These are phyloP conservation scores for Oncopodura yosiiana DNA, from an alignment of 1,140 invertebrate species.

Conservation along the genomic window DNA sequence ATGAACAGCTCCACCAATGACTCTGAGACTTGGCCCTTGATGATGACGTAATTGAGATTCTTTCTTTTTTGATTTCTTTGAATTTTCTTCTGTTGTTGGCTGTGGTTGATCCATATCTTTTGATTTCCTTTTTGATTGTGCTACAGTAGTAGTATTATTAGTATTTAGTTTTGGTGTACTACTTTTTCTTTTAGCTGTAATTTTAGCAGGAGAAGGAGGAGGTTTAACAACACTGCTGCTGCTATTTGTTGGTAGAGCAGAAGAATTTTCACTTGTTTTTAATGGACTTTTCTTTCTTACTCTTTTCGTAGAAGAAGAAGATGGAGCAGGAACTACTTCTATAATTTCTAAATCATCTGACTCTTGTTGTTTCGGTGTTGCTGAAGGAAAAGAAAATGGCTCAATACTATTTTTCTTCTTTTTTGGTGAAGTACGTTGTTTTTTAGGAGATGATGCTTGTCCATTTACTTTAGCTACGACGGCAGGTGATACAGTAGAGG, in stretches of 20 bases:
- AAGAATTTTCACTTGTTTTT: neutral
- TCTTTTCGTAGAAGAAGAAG: neutral
- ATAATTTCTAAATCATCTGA: neutral
- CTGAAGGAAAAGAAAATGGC: neutral
- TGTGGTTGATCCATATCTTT: neutral
- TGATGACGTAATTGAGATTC: neutral
- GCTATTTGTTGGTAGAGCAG: neutral
- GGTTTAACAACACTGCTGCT: neutral
- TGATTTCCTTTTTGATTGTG: no score
- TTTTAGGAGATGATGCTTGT: no score
- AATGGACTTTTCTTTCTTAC: neutral
- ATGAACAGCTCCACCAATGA: slow-evolving; percentile 18
- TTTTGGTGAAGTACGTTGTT: no score
- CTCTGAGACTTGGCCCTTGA: slow-evolving; percentile 18
- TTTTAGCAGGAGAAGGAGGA: slow-evolving; percentile 13
- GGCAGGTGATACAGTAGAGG: no score
- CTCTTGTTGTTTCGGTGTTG: neutral
- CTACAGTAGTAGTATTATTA: neutral
- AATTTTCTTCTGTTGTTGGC: neutral
- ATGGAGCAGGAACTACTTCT: neutral
- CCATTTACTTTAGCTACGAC: no score
- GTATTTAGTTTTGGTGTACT: neutral
- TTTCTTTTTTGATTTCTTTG: neutral
- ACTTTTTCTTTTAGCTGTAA: neutral
- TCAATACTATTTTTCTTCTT: no score